Evolutionary conservation across 2,113 vertebrate genomes (phyloP).

Genomic region (Toxostoma redivivum): DNA sequence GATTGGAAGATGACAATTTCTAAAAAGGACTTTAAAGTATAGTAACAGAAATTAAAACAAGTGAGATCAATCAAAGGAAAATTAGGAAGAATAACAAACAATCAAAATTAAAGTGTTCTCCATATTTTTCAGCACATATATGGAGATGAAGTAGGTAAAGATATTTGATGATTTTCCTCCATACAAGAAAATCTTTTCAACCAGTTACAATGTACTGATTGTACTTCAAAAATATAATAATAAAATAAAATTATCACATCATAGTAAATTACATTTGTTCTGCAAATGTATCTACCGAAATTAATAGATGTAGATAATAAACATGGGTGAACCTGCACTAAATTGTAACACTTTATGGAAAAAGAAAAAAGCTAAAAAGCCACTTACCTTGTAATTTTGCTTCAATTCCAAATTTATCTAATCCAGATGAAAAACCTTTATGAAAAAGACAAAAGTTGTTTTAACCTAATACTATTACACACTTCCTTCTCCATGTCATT

Average conservation of each 20-base stretch:
- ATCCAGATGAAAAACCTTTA: conserved; percentile 82
- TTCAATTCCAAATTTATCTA: conserved; percentile 92
- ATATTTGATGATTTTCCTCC: background rate
- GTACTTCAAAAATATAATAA: background rate
- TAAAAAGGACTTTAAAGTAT: background rate
- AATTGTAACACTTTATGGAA: background rate
- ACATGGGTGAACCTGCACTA: background rate
- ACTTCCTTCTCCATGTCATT: background rate
- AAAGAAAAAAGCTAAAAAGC: background rate
- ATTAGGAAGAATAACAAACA: background rate
- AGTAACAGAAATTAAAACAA: background rate
- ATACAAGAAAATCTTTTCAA: background rate
- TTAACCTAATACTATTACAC: background rate
- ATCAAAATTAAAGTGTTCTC: background rate
- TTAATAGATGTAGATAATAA: background rate
- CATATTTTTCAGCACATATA: background rate
- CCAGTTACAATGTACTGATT: background rate
- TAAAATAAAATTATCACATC: background rate
- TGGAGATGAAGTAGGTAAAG: background rate
- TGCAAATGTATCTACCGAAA: background rate
- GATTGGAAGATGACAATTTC: background rate
- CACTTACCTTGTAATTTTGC: conserved; percentile 89
- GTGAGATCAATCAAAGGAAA: background rate
- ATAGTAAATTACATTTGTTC: background rate
- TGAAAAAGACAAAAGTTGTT: background rate